Percentiles rank a stretch among this genome's conserved stretches.
These are phyloP conservation scores for Poicephalus meyeri DNA, from an alignment of 2,113 vertebrate genomes.

Conservation along the genomic window DNA sequence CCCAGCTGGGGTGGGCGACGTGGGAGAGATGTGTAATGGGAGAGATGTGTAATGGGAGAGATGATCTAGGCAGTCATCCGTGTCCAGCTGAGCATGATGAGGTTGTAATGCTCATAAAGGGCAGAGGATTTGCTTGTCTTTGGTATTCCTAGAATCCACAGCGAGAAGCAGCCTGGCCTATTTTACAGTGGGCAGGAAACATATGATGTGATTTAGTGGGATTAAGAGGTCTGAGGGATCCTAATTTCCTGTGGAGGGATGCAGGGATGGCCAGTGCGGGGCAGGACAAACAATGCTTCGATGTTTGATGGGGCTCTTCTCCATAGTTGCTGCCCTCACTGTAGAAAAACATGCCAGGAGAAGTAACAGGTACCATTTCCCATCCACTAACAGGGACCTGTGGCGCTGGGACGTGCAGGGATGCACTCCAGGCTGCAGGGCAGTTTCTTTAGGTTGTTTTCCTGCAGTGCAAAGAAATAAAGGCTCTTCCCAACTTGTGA, in stretches of 20 bases:
- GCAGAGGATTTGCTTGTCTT: conserved; percentile 28
- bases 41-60: not conserved
- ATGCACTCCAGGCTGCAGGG: not conserved
- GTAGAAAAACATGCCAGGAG: not conserved
- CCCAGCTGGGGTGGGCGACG: not conserved
- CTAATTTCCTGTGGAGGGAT: not conserved
- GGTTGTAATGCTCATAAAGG: not conserved
- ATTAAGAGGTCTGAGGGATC: not conserved
- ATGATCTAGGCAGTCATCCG: not conserved
- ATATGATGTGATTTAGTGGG: not conserved
- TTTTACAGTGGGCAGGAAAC: not conserved
- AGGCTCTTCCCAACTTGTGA: rapidly evolving
- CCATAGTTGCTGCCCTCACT: not conserved
- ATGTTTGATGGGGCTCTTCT: not conserved
- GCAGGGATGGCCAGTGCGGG: rapidly evolving
- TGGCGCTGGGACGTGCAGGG: rapidly evolving
- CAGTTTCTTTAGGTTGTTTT: not conserved
- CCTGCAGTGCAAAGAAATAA: not conserved
- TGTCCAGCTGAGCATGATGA: not conserved
- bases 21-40: not conserved
- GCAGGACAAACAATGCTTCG: not conserved
- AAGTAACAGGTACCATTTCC: not conserved
- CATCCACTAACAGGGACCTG: rapidly evolving
- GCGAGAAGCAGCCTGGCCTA: not conserved
- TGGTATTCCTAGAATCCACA: not conserved